Conservation (phyloP, 2,113 vertebrate genomes). For the Otolemur garnettii region DNA sequence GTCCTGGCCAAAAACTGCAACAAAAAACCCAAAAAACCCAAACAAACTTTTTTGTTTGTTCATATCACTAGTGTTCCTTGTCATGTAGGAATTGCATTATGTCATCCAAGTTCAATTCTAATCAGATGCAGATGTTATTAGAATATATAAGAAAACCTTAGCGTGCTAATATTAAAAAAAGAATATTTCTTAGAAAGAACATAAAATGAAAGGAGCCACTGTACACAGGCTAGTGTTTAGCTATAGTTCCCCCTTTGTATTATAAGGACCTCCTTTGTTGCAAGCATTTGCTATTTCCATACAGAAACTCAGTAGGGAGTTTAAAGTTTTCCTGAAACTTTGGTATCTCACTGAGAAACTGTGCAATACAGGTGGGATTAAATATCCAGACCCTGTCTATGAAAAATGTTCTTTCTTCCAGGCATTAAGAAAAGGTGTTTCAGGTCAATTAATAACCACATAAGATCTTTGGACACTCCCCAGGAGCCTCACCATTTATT, state of each 20-base stretch:
- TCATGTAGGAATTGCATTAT: background rate
- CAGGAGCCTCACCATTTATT: background rate
- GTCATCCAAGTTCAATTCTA: background rate
- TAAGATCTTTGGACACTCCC: background rate
- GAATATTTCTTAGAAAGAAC: background rate
- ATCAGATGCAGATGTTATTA: constrained; percentile 18
- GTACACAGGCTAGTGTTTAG: constrained; percentile 42
- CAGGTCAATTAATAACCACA: constrained; percentile 36
- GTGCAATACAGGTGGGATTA: constrained; percentile 51
- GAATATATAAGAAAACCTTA: background rate
- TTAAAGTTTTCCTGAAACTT: constrained; percentile 63
- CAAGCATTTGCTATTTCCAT: constrained; percentile 59
- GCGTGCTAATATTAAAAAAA: no score
- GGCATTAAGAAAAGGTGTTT: constrained; percentile 15
- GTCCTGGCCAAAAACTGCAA: no score
- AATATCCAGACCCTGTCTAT: constrained; percentile 44
- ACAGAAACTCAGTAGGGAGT: constrained; percentile 56
- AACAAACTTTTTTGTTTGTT: constrained; percentile 42
- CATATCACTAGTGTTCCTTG: constrained; percentile 23
- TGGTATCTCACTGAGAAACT: constrained; percentile 15
- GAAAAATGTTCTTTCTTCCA: constrained; percentile 33
- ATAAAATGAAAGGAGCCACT: background rate
- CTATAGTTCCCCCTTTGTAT: background rate
- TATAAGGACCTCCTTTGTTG: constrained; percentile 49
- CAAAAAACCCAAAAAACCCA: background rate